These are phyloP conservation scores for Sesia bembeciformis DNA, from an alignment of 2,888 invertebrate genomes.

Conservation along the genomic window DNA sequence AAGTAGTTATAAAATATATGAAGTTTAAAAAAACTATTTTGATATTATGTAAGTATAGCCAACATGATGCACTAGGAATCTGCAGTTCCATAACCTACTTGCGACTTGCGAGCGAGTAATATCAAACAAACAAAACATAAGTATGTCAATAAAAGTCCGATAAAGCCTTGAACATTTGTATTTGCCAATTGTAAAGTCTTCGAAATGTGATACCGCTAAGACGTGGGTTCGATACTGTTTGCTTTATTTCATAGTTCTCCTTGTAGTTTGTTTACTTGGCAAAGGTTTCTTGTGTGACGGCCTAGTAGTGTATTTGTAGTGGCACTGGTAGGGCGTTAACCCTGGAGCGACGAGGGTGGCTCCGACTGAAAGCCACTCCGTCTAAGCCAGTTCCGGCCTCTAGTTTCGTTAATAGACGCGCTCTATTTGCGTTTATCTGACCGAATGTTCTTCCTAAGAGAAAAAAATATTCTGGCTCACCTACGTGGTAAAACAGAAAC, in stretches of 20 bases:
- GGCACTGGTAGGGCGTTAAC: slow-evolving; percentile 21
- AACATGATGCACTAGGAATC: too few species aligned
- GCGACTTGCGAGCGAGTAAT: too few species aligned
- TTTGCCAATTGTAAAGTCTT: neutral
- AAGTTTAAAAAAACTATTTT: too few species aligned
- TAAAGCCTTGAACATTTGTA: neutral
- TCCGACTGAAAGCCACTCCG: slow-evolving; percentile 14
- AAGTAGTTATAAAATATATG: too few species aligned
- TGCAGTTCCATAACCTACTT: too few species aligned
- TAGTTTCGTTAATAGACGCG: slow-evolving; percentile 23
- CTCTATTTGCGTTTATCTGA: slow-evolving; percentile 25
- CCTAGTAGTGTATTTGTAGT: slow-evolving; percentile 35
- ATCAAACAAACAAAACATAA: too few species aligned
- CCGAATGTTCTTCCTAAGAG: neutral
- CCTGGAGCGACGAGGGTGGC: slow-evolving; percentile 20
- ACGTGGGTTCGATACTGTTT: slow-evolving; percentile 8
- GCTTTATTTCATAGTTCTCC: slow-evolving; percentile 26
- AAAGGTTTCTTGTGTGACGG: slow-evolving; percentile 36
- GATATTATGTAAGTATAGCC: too few species aligned
- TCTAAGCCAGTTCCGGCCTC: slow-evolving; percentile 12
- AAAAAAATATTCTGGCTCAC: too few species aligned
- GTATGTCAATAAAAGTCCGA: too few species aligned
- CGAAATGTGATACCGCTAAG: neutral
- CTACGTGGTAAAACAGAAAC: neutral
- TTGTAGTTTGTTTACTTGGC: slow-evolving; percentile 28